Conservation (phyloP, 2,888 invertebrate species). For the Agrenia bidenticulata region DNA sequence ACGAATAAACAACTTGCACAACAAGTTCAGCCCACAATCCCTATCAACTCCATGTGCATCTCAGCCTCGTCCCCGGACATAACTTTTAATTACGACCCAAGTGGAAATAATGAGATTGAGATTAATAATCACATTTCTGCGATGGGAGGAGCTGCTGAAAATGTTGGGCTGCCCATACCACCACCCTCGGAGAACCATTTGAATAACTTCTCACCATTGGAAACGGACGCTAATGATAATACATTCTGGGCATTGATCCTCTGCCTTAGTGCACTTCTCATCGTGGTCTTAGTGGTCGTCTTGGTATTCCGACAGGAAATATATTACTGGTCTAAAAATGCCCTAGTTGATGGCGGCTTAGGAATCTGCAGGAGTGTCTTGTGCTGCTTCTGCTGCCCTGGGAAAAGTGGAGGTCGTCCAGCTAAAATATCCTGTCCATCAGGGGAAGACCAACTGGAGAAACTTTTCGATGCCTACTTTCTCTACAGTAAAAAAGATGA, state of each 20-base stretch:
- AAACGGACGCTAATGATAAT: slow-evolving; percentile 18
- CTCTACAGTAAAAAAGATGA: slow-evolving; percentile 87
- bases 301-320: slow-evolving; percentile 43
- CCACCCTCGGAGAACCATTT: slow-evolving; percentile 12
- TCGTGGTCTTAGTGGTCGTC: slow-evolving; percentile 37
- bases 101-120: slow-evolving; percentile 28
- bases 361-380: background rate
- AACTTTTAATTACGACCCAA: slow-evolving; percentile 36
- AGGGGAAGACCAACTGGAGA: slow-evolving; percentile 37
- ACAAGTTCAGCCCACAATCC: slow-evolving; percentile 9
- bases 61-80: slow-evolving; percentile 20
- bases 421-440: slow-evolving; percentile 5
- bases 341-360: background rate
- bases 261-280: slow-evolving; percentile 33
- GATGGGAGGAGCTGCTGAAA: slow-evolving; percentile 38
- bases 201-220: slow-evolving; percentile 17
- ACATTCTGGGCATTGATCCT: slow-evolving; percentile 25
- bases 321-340: slow-evolving; percentile 21
- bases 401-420: slow-evolving; percentile 14
- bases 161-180: slow-evolving; percentile 9
- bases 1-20: slow-evolving; percentile 18
- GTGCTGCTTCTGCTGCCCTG: slow-evolving; percentile 19
- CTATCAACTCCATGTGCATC: slow-evolving; percentile 39
- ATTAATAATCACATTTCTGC: slow-evolving; percentile 45
- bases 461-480: slow-evolving; percentile 79